Evolutionary conservation across 1,140 invertebrate genomes (phyloP), one percentile per base, ranked within the genome.

Genomic region (Drosophila triauraria): DNA sequence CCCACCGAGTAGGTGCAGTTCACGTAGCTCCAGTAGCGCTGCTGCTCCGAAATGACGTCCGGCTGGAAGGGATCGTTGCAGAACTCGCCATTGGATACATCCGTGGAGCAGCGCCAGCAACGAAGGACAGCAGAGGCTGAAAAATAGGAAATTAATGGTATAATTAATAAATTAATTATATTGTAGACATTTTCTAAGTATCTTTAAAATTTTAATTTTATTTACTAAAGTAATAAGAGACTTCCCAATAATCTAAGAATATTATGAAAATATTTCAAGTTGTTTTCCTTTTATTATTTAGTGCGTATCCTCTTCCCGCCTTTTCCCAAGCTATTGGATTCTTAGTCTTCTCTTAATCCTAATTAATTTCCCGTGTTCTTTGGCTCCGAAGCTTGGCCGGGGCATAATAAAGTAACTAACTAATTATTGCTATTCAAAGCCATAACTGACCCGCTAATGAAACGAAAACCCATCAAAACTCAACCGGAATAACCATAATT

Each of bases 31-130:
- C 92, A 93, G 51, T 93, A 91, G 25, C 91, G 88, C 60, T 93
- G 92, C 53, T 93, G 92, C 53, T 93, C 92, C n/a, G 91, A 91
- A 32, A 93, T 93, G 20, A 53, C 60, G 12, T 90, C 82, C 60
- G 91, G 80, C 64, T 92, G 75, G 48, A 93, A 93, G 59, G 92
- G 92, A 91, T 93, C 92, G 32, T 92, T 91, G 71, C 92, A 93
- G 77, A 93, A 93, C 48, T 91, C 92, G 1, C 92, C 91, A 56
- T 92, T 93, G 13, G 92, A 92, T 4, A 93, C 92, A 17, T 93
- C 92, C 54, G 92, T 93, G 42, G 92, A 93, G 42, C 92, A 93
- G 58, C 92, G 90, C 92, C 92, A 93, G 47, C 92, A 93, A 62
- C 90, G 91, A 7, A 93, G 51, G 7, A 88, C 69, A 8, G 76